phyloP scores from a whole-genome alignment of 2,888 invertebrate species.

The Mythimna albipuncta region DNA sequence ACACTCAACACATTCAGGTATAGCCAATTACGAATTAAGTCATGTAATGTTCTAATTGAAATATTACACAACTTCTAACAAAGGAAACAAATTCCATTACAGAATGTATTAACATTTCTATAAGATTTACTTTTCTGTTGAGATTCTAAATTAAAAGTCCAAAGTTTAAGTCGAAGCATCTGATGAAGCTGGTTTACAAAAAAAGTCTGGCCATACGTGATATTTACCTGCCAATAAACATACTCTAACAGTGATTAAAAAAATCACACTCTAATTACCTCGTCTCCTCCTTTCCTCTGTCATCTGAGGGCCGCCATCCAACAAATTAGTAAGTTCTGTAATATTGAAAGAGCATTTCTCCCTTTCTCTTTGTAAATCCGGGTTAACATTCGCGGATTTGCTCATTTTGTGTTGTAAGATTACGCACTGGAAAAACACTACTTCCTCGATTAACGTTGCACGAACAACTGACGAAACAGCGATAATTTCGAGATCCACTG shows the following conservation, averaged over 20 bases:
- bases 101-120: not conserved
- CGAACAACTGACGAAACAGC: conserved; percentile 44
- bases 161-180: conserved; percentile 25
- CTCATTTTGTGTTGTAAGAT: conserved; percentile 67
- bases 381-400: conserved; percentile 87
- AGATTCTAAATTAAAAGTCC: conserved; percentile 12
- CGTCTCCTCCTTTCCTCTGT: conserved; percentile 92
- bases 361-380: conserved; percentile 94
- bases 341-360: conserved; percentile 94
- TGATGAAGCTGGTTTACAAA: not conserved
- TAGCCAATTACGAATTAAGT: not conserved
- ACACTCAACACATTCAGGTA: not conserved
- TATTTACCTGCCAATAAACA: not conserved
- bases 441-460: conserved; percentile 12
- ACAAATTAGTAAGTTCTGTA: conserved; percentile 94
- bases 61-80: conserved; percentile 22
- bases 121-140: not conserved
- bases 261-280: conserved; percentile 73
- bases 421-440: conserved; percentile 32
- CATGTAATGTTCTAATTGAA: not conserved
- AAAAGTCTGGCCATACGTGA: not conserved
- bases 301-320: conserved; percentile 94
- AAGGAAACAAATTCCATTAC: not conserved
- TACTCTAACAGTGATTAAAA: conserved; percentile 7
- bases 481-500: conserved; percentile 14